Evolutionary conservation across 2,797 vertebrate species (phyloP).

Genomic region (Choloepus didactylus): DNA sequence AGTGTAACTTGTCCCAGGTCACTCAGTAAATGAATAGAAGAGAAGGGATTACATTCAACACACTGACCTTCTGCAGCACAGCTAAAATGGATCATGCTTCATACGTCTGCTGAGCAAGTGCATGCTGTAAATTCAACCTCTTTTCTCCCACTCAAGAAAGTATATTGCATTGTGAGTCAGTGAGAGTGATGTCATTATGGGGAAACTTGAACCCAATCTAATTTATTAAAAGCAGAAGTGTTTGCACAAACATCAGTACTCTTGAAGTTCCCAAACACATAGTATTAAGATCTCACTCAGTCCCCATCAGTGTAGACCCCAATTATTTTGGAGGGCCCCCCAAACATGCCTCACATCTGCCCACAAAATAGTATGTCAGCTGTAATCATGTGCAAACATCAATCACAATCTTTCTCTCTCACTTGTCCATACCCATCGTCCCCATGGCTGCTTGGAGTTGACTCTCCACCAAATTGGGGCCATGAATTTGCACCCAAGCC

Average conservation of each 20-base stretch:
- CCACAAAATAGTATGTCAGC: not conserved
- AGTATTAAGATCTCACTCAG: not conserved
- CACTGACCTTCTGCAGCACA: not conserved
- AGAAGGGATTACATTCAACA: not conserved
- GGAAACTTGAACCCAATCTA: constrained; percentile 68
- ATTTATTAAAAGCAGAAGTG: constrained; percentile 57
- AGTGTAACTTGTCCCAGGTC: not conserved
- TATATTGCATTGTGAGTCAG: constrained; percentile 27
- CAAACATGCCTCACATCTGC: not conserved
- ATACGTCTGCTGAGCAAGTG: not conserved
- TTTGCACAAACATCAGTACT: not conserved
- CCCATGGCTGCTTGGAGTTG: not conserved
- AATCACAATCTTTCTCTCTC: not conserved
- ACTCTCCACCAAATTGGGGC: not conserved
- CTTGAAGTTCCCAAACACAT: not conserved
- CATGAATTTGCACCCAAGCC: not conserved
- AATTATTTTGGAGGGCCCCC: not conserved
- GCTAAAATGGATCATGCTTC: not conserved
- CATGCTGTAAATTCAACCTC: constrained; percentile 5
- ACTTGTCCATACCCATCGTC: not conserved
- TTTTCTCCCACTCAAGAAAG: constrained; percentile 29
- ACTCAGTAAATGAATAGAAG: not conserved
- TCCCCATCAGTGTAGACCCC: not conserved
- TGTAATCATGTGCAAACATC: not conserved
- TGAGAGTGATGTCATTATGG: constrained; percentile 57